Conservation (phyloP, 2,888 invertebrate genomes). For the Hirtodrosophila confusa region DNA sequence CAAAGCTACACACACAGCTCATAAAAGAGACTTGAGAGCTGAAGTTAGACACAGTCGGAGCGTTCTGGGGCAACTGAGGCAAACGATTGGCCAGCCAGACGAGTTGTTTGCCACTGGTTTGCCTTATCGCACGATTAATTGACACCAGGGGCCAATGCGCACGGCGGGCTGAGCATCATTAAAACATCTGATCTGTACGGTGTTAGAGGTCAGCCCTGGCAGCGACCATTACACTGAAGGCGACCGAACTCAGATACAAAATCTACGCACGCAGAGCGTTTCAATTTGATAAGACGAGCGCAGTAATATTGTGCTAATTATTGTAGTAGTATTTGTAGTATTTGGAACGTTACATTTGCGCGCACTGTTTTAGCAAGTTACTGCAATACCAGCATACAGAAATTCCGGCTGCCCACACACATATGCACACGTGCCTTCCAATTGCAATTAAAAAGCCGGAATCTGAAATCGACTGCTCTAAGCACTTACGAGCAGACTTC, state of each 20-base stretch:
- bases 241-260: slow-evolving; percentile 15
- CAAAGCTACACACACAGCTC: slow-evolving; percentile 4
- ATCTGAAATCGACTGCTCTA: slow-evolving; percentile 53
- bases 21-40: slow-evolving; percentile 1
- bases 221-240: slow-evolving; percentile 43
- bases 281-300: slow-evolving; percentile 35
- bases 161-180: slow-evolving; percentile 57
- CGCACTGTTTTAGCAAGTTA: slow-evolving; percentile 26
- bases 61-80: slow-evolving; percentile 7
- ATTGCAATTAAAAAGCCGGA: slow-evolving; percentile 76
- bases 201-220: slow-evolving; percentile 59
- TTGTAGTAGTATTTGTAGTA: slow-evolving; percentile 1
- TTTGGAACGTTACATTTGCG: slow-evolving; percentile 30
- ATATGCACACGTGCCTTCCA: slow-evolving; percentile 63
- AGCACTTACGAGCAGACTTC: slow-evolving; percentile 62
- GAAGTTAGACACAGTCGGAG: slow-evolving; percentile 4
- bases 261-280: slow-evolving; percentile 3
- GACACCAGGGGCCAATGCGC: slow-evolving; percentile 58
- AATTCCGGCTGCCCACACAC: slow-evolving; percentile 43
- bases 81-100: slow-evolving; percentile 22
- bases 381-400: slow-evolving; percentile 33
- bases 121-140: slow-evolving; percentile 71
- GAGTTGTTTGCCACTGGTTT: slow-evolving; percentile 66
- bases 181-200: slow-evolving; percentile 31
- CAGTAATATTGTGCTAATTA: not conserved